phyloP scores from a whole-genome alignment of 2,888 invertebrate genomes.

The Subacronicta megacephala region DNA sequence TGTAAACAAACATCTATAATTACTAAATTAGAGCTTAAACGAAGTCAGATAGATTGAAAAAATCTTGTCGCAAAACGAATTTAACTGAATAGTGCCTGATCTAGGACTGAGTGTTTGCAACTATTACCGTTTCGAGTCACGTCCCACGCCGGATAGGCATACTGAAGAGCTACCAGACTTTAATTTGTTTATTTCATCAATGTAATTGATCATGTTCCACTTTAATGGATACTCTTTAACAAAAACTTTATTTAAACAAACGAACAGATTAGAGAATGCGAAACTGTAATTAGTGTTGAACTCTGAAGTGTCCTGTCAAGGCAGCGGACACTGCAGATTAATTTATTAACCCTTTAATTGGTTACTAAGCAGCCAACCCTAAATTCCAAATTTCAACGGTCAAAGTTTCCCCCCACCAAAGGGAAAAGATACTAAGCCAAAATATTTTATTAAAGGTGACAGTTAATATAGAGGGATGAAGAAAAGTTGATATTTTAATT shows the following conservation, averaged over 20 bases:
- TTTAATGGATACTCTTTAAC: slow-evolving; percentile 31
- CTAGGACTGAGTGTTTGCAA: background rate
- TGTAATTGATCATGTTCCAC: slow-evolving; percentile 46
- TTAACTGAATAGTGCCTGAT: slow-evolving; percentile 19
- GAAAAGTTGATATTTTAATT: slow-evolving; percentile 89
- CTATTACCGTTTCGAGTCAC: slow-evolving; percentile 50
- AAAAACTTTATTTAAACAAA: slow-evolving; percentile 58
- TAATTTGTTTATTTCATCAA: slow-evolving; percentile 48
- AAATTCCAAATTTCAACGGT: slow-evolving; percentile 47
- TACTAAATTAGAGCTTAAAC: no score
- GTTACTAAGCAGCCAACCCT: slow-evolving; percentile 52
- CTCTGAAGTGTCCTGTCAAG: slow-evolving; percentile 60
- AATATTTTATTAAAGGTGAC: slow-evolving; percentile 85
- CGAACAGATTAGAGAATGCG: slow-evolving; percentile 63
- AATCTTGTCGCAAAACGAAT: slow-evolving; percentile 40
- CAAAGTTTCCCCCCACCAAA: slow-evolving; percentile 39
- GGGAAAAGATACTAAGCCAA: slow-evolving; percentile 64
- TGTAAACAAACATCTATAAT: no score
- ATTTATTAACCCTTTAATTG: slow-evolving; percentile 69
- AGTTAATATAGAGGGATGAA: slow-evolving; percentile 79
- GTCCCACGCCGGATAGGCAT: slow-evolving; percentile 26
- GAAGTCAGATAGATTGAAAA: slow-evolving; percentile 6
- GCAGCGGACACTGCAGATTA: slow-evolving; percentile 63
- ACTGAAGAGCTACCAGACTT: slow-evolving; percentile 23
- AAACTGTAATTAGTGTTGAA: slow-evolving; percentile 64